A percentile compares a stretch with the other conserved stretches of the same genome.
These are phyloP conservation scores for Camponotus fellah DNA, from an alignment of 2,888 invertebrate genomes.

Conservation along the genomic window DNA sequence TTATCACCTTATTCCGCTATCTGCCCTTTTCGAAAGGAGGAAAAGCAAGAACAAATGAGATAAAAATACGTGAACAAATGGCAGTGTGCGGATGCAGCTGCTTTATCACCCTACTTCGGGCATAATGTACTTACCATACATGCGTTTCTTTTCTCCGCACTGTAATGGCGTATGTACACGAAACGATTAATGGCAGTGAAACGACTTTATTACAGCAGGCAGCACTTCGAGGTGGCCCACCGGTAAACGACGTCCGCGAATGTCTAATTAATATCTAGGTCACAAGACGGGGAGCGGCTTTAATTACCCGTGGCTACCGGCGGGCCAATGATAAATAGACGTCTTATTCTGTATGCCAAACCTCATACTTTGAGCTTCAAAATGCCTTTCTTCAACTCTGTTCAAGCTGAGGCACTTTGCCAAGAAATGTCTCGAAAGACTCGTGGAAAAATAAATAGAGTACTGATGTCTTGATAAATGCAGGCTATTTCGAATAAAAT, in stretches of 20 bases:
- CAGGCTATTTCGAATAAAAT: neutral
- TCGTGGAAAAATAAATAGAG: constrained; percentile 31
- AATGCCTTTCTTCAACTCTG: neutral
- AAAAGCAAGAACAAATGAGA: neutral
- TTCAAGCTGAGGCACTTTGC: constrained; percentile 21
- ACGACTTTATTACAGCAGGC: constrained; percentile 54
- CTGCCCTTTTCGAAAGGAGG: no score
- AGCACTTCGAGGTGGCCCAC: constrained; percentile 33
- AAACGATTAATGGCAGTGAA: constrained; percentile 57
- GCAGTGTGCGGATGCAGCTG: constrained; percentile 67
- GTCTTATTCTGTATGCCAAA: constrained; percentile 57
- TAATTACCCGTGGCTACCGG: constrained; percentile 70
- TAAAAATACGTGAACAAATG: constrained; percentile 64
- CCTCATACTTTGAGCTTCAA: constrained; percentile 20
- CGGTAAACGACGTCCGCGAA: constrained; percentile 55
- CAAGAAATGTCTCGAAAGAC: constrained; percentile 36
- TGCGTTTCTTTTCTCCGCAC: constrained; percentile 30
- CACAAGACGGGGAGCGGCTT: constrained; percentile 66
- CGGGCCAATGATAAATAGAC: constrained; percentile 68
- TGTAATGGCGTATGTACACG: constrained; percentile 37
- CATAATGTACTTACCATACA: constrained; percentile 49
- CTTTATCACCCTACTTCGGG: constrained; percentile 54
- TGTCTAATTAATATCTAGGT: constrained; percentile 75
- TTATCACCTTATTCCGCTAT: neutral
- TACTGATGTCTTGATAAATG: constrained; percentile 24